Evolutionary conservation across 2,888 invertebrate genomes (phyloP).

Genomic region (Cephonodes hylas): DNA sequence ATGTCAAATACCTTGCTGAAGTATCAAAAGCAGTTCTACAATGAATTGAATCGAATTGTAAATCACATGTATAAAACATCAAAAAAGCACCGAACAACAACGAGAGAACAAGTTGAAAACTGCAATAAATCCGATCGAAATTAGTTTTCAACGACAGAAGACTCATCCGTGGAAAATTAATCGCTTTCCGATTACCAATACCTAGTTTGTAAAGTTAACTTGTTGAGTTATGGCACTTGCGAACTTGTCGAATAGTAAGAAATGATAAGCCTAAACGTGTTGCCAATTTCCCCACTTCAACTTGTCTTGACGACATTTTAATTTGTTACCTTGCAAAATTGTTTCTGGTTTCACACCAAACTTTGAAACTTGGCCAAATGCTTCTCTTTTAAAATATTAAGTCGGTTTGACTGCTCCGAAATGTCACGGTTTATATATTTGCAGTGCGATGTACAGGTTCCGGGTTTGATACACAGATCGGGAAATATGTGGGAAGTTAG

Average conservation of each 20-base stretch:
- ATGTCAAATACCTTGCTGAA: background rate
- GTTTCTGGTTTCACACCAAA: background rate
- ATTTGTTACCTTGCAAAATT: background rate
- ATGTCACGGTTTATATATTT: too few relatives aligned
- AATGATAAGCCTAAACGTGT: slow-evolving; percentile 10
- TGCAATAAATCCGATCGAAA: slow-evolving; percentile 56
- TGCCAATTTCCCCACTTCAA: slow-evolving; percentile 2
- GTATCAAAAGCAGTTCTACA: background rate
- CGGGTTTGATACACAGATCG: too few relatives aligned
- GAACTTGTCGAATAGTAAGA: slow-evolving; percentile 20
- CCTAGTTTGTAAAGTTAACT: slow-evolving; percentile 50
- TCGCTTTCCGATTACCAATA: slow-evolving; percentile 58
- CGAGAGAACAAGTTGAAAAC: slow-evolving; percentile 38
- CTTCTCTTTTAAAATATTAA: background rate
- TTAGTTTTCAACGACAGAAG: slow-evolving; percentile 62
- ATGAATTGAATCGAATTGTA: slow-evolving; percentile 1
- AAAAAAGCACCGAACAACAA: background rate
- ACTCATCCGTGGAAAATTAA: slow-evolving; percentile 60
- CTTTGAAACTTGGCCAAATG: background rate
- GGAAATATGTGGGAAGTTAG: too few relatives aligned
- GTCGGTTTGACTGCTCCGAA: too few relatives aligned
- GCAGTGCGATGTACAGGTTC: too few relatives aligned
- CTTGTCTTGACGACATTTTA: slow-evolving; percentile 2
- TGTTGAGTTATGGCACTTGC: slow-evolving; percentile 54
- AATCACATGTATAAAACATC: background rate